Percentiles rank a stretch among this genome's conserved stretches.
These are phyloP conservation scores for Osmerus mordax DNA, from an alignment of 2,113 vertebrate species.

Conservation along the genomic window DNA sequence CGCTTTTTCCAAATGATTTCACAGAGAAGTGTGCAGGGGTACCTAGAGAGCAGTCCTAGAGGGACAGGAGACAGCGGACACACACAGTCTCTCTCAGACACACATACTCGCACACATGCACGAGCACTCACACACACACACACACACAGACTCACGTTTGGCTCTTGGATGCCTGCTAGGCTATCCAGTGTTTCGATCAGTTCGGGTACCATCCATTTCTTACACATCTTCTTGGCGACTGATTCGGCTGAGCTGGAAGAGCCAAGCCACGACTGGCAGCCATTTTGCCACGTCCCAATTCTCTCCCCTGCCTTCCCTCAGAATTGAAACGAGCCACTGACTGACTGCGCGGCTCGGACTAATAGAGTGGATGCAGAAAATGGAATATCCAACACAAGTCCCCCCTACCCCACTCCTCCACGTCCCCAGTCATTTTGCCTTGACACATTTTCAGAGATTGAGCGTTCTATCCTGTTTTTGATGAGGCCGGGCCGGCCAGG, in stretches of 20 bases:
- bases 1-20: constrained; percentile 91
- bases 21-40: constrained; percentile 65
- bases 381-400: constrained; percentile 77
- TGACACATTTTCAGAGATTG: constrained; percentile 83
- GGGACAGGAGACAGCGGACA: constrained; percentile 38
- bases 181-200: constrained; percentile 63
- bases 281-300: constrained; percentile 71
- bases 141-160: neutral
- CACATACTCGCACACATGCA: constrained; percentile 11
- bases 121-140: neutral
- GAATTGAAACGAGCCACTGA: constrained; percentile 68
- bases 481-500: constrained; percentile 36
- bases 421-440: constrained; percentile 77
- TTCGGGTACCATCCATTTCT: constrained; percentile 77
- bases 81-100: neutral
- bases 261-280: constrained; percentile 64
- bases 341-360: constrained; percentile 75
- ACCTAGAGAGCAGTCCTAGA: constrained; percentile 28
- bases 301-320: constrained; percentile 72
- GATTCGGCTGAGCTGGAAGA: constrained; percentile 64
- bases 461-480: constrained; percentile 69
- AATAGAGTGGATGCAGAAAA: constrained; percentile 79
- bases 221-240: constrained; percentile 51
- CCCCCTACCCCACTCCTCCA: constrained; percentile 45
- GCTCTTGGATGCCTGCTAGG: constrained; percentile 27